Evolutionary conservation across 64 coral and sea anemone species (phyloP), one percentile per base, ranked within the genome.

Genomic region (Actinia equina): DNA sequence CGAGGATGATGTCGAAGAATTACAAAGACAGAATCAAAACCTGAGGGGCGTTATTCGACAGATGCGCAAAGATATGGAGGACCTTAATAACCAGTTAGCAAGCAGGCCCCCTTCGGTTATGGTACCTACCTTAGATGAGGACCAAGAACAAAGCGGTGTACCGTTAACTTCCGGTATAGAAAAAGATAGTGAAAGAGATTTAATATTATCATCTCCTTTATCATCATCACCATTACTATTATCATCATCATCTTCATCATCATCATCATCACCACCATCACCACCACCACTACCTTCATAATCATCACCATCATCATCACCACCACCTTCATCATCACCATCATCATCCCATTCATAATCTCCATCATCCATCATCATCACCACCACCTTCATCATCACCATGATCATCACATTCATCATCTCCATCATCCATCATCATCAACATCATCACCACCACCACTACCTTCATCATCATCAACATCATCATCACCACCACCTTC

Each of bases 21-120:
- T 93, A 26, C 84, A 88, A 82, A 86, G 12, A 77, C 97, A 93
- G 77, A 99, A 95, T 83, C 58, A 86, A 14, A 89, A 87, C 77
- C 87, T 99, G 78, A 59, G 90, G 59, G 88, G 43, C 41, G 88
- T 95, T 20, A 90, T 99, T 77, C 86, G 91, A 80, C 97, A 99
- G 62, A 99, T 99, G 97, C 85, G 97, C 43, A 80, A 95, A 37
- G 93, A 99, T 44, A 95, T 99, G 93, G 97, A 99, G 56, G 91
- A 93, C 27, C 88, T 99, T 17, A 95, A 80, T 41, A 93, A 88
- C 77, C 91, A 95, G 56, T 70, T 89, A 27, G 90, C 88, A 5
- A 60, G 69, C 22, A 93, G 74, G 82, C 80, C 94, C 77, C 81
- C 94, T 0, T 85, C 88, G 58, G 91, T 93, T 44, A 43, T 87